phyloP scores from a whole-genome alignment of 1,140 invertebrate species.

The Sminthurinus signatus region DNA sequence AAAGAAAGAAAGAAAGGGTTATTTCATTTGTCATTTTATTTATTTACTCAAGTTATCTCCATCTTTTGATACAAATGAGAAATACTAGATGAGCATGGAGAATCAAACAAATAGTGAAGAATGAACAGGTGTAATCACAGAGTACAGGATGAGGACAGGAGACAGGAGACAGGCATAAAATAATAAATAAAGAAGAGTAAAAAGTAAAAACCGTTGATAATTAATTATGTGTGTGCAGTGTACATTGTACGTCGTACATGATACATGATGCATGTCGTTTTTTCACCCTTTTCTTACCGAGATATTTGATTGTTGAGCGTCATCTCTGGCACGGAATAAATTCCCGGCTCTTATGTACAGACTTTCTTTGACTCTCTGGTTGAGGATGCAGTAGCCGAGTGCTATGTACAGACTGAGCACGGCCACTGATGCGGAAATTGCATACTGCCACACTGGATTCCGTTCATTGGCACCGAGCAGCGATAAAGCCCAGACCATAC shows the following conservation, averaged over 20 bases:
- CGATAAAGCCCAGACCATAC: constrained; percentile 71
- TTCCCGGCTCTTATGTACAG: constrained; percentile 49
- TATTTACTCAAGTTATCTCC: too few relatives aligned
- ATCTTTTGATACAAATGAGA: too few relatives aligned
- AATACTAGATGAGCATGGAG: too few relatives aligned
- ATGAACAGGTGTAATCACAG: neutral
- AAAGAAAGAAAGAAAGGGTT: too few relatives aligned
- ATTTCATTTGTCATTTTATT: too few relatives aligned
- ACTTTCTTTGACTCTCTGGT: constrained; percentile 65
- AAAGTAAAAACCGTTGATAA: constrained; percentile 8
- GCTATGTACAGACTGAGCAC: constrained; percentile 69
- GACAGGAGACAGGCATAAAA: neutral
- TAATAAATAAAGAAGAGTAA: neutral
- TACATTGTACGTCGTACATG: too few relatives aligned
- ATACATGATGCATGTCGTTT: too few relatives aligned
- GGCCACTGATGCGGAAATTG: constrained; percentile 62
- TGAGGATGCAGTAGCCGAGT: constrained; percentile 75
- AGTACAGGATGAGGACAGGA: too few relatives aligned
- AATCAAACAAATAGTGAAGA: constrained; percentile 42
- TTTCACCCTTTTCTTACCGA: constrained; percentile 51
- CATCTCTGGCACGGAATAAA: constrained; percentile 46
- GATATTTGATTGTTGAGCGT: constrained; percentile 48
- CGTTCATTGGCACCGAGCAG: constrained; percentile 73
- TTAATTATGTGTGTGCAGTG: constrained; percentile 2
- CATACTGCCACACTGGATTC: constrained; percentile 61